These are phyloP conservation scores for Passer domesticus DNA, from an alignment of 2,113 vertebrate genomes.

Conservation along the genomic window DNA sequence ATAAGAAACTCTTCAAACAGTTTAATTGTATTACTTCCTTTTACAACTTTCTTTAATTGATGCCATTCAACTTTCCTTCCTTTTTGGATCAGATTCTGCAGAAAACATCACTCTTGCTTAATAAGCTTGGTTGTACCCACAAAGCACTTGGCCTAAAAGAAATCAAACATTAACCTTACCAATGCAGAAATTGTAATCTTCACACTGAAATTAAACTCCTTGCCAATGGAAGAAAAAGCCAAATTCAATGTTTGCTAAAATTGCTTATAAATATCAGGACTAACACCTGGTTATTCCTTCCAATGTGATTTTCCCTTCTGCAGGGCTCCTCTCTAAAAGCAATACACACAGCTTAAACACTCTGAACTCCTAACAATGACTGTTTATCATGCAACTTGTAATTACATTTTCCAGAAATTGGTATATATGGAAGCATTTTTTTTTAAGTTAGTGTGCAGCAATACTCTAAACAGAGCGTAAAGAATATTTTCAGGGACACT, in stretches of 20 bases:
- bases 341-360: not conserved
- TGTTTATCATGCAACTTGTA: not conserved
- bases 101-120: not conserved
- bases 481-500: not conserved
- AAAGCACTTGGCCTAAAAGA: not conserved
- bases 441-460: not conserved
- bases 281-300: not conserved
- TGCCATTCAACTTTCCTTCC: not conserved
- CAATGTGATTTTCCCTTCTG: not conserved
- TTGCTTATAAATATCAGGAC: not conserved
- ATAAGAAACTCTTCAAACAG: not conserved
- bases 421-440: not conserved
- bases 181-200: not conserved
- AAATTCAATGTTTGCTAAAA: not conserved
- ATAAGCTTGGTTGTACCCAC: not conserved
- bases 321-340: not conserved
- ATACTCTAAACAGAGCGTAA: not conserved
- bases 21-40: not conserved
- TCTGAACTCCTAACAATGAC: not conserved
- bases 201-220: not conserved
- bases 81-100: not conserved
- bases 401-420: not conserved
- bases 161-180: not conserved
- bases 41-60: not conserved
- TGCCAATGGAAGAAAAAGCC: not conserved